Conservation (phyloP, 2,888 invertebrate genomes). For the Neocrepidodera transversa region DNA sequence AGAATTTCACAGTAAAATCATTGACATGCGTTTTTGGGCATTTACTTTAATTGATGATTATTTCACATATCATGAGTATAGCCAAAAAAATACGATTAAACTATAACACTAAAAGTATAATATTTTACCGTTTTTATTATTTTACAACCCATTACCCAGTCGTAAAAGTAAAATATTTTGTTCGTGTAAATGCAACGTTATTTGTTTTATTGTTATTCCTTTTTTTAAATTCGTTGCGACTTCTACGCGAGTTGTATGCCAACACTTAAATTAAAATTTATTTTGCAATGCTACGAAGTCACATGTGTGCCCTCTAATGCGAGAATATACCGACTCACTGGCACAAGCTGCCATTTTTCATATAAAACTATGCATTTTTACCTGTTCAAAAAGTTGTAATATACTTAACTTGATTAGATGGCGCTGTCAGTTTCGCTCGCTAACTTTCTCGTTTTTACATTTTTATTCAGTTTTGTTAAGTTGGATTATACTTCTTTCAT, state of each 20-base stretch:
- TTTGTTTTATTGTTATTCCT: conserved; percentile 20
- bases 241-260: conserved; percentile 11
- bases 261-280: conserved; percentile 27
- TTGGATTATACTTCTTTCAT: neutral
- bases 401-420: neutral
- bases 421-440: conserved; percentile 2
- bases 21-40: too few relatives aligned
- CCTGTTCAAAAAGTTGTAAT: conserved; percentile 16
- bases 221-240: conserved; percentile 5
- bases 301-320: conserved; percentile 9
- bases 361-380: conserved; percentile 9
- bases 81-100: too few relatives aligned
- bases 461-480: conserved; percentile 9
- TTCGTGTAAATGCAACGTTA: conserved; percentile 6
- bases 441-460: conserved; percentile 13
- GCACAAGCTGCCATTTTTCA: conserved; percentile 6
- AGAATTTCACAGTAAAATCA: too few relatives aligned
- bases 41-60: too few relatives aligned
- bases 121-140: too few relatives aligned
- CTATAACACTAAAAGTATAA: too few relatives aligned
- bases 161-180: conserved; percentile 13
- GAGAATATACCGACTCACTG: conserved; percentile 8
- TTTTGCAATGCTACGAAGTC: conserved; percentile 22
- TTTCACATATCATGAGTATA: too few relatives aligned
- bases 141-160: conserved; percentile 8